Evolutionary conservation across 1,140 invertebrate genomes (phyloP), one percentile per base, ranked within the genome.

Genomic region (Ylistrum balloti): DNA sequence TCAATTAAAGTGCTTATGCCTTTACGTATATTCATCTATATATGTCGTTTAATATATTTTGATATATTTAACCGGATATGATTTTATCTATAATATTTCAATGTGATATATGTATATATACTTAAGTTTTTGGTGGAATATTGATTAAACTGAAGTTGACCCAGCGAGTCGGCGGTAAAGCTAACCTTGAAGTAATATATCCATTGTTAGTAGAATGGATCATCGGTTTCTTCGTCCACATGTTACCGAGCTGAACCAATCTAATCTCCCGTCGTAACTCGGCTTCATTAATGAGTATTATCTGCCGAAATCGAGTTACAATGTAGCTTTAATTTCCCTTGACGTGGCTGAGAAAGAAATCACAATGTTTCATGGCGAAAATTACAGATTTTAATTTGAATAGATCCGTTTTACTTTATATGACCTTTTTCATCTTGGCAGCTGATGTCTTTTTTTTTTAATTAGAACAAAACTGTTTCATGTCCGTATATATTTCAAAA

Each of bases 381-480:
- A 74, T 74, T n/a, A 28, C n/a, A n/a, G n/a, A 74, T 74, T 74
- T 74, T 74, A 74, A 74, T 74, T 74, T 74, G 56, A 74, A 74
- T n/a, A 74, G 22, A 74, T 74, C 56, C 17, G 35, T 17, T 28
- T 74, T 28, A 74, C 56, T 74, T 74, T n/a, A 28, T n/a, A 74
- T 28, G 11, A 74, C 56, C n/a, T 74, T 28, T 74, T 74, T 74
- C 22, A n/a, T 74, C 17, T 1, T 28, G 0, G 17, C 56, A 28
- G 56, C 56, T 28, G 56, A 74, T 74, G 56, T n/a, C 56, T n/a
- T 74, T 74, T 74, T 38, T n/a, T n/a, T 74, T 74, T 74, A 74
- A 74, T 74, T 28, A 74, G 56, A 74, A 28, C 56, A 74, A n/a
- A n/a, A 74, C 56, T 5, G 11, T n/a, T 74, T 74, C 56, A 74